Evolutionary conservation across 2,888 invertebrate species (phyloP), one percentile per base, ranked within the genome.

Genomic region (Syrista parreyssii): DNA sequence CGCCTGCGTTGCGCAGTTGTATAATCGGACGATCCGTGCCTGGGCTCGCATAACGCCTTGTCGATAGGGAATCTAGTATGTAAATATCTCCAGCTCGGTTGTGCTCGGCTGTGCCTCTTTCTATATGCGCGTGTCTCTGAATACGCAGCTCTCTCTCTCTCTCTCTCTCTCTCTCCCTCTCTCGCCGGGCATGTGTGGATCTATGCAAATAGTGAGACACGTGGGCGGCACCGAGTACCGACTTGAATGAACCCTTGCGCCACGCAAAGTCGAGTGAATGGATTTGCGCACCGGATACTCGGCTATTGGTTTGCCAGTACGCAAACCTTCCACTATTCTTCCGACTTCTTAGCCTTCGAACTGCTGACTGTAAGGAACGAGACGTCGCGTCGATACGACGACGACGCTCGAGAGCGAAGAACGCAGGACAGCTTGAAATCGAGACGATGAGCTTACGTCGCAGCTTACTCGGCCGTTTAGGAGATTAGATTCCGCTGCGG

Each of bases 211-310:
- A 86, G 81, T 79, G 81, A 82, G 82, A 84, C 85, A 32, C 32
- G 87, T 87, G 84, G 87, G 87, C 86, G 86, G 76, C 81, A 79
- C 81, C 80, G 82, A 82, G 83, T 83, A 77, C 79, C 71, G 78
- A 82, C 84, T 83, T 87, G 87, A 87, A 87, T 87, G 87, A 87
- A 87, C 86, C 86, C 84, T 87, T 87, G 87, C 86, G 86, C 86
- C 87, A 86, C 83, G 73, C 76, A 36, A 83, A 23, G 68, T 80
- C 79, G 82, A 84, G 86, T 86, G 86, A 87, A 87, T 87, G 86
- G 85, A 87, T 87, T 83, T 82, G 81, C 83, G 75, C 71, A 34
- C 73, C 69, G 69, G 69, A 69, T 69, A 69, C 40, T 15, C 40
- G 40, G 15, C 40, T 40, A 40, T 79, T 82, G 82, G 81, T 80